Evolutionary conservation across 2,888 invertebrate genomes (phyloP).

Genomic region (Sabatieria punctata): DNA sequence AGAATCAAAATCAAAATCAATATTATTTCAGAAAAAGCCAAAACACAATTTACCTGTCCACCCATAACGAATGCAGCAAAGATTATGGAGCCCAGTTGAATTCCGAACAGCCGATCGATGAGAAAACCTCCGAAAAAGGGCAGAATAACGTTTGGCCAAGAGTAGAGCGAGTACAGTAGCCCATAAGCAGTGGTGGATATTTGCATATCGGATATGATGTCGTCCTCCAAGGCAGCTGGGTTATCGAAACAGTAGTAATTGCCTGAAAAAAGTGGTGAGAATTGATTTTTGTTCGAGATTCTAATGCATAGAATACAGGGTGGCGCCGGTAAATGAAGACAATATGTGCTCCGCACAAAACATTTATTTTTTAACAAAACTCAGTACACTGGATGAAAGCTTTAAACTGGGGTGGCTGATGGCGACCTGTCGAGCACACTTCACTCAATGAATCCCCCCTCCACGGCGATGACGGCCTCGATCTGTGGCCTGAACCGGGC

Average conservation of each 20-base stretch:
- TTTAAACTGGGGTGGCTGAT: too few species aligned
- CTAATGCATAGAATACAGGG: too few species aligned
- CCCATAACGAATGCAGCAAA: slow-evolving; percentile 68
- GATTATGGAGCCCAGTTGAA: slow-evolving; percentile 72
- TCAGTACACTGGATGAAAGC: too few species aligned
- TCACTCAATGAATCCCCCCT: too few species aligned
- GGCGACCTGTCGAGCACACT: too few species aligned
- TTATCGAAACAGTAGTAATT: slow-evolving; percentile 9
- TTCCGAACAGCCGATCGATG: slow-evolving; percentile 82
- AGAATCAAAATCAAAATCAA: slow-evolving; percentile 13
- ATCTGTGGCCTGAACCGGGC: too few species aligned
- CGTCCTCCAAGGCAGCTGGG: slow-evolving; percentile 7
- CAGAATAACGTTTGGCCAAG: slow-evolving; percentile 89
- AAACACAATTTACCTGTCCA: slow-evolving; percentile 67
- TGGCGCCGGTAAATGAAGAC: too few species aligned
- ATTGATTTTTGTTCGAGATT: too few species aligned
- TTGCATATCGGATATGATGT: slow-evolving; percentile 55
- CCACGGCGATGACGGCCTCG: too few species aligned
- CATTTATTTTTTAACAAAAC: too few species aligned
- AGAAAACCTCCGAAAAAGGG: slow-evolving; percentile 92
- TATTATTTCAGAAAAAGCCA: too few species aligned
- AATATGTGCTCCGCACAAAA: too few species aligned
- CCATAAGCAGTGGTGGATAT: slow-evolving; percentile 66
- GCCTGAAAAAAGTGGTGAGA: slow-evolving; percentile 6
- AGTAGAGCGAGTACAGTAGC: slow-evolving; percentile 75